phyloP scores from a whole-genome alignment of 2,888 invertebrate genomes.

The Nomada ruficornis region DNA sequence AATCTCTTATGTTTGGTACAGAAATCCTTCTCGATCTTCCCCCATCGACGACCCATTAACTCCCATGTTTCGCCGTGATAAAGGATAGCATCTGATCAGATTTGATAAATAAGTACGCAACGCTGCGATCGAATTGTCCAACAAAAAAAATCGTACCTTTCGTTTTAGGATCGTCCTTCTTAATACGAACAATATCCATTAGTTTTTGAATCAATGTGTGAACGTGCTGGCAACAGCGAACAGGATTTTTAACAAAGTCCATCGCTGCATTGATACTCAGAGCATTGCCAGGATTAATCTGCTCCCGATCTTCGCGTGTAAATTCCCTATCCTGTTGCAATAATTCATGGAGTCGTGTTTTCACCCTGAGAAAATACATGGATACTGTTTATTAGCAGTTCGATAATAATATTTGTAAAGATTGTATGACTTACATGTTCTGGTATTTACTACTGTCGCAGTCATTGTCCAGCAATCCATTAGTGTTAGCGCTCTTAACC shows the following conservation, averaged over 20 bases:
- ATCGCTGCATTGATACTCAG: conserved; percentile 95
- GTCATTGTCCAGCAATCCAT: conserved; percentile 98
- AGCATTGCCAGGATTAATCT: conserved; percentile 96
- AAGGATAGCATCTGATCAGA: conserved; percentile 91
- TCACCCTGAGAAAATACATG: conserved; percentile 89
- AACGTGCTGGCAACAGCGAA: conserved; percentile 95
- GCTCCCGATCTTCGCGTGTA: conserved; percentile 92
- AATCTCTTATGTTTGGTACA: conserved; percentile 95
- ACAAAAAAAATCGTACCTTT: conserved; percentile 86
- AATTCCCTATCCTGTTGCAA: conserved; percentile 96
- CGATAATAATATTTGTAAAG: conserved; percentile 9
- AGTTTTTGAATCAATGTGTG: conserved; percentile 94
- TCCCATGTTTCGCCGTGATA: conserved; percentile 99
- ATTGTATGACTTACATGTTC: conserved; percentile 90
- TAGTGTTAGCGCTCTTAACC: conserved; percentile 99
- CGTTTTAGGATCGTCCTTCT: conserved; percentile 95
- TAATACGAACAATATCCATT: conserved; percentile 92
- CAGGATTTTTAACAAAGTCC: conserved; percentile 98
- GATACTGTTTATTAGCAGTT: conserved; percentile 5
- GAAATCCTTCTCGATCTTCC: conserved; percentile 99
- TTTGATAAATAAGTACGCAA: conserved; percentile 76
- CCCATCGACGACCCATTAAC: conserved; percentile 98
- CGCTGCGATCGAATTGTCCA: conserved; percentile 72
- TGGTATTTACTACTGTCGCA: conserved; percentile 98
- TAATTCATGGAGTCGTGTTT: conserved; percentile 96